Conservation (phyloP, 2,888 invertebrate genomes). For the Macrosiphum euphorbiae region DNA sequence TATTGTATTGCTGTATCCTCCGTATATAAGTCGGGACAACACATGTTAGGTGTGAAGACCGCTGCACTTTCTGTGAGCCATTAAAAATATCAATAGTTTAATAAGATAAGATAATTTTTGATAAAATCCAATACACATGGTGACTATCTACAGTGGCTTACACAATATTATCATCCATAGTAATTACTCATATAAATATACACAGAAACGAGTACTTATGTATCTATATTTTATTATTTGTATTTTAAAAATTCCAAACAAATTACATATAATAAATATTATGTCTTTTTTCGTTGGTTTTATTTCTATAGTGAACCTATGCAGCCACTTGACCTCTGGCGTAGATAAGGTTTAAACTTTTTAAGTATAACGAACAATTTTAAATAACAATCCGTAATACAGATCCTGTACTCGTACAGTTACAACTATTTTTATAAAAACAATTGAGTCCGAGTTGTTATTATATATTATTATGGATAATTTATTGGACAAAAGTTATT, state of each 20-base stretch:
- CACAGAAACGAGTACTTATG: neutral
- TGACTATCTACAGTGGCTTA: neutral
- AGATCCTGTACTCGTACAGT: neutral
- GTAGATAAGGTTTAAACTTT: neutral
- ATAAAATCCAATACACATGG: neutral
- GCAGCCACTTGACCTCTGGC: neutral
- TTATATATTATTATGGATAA: no score
- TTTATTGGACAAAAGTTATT: neutral
- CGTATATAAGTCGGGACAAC: neutral
- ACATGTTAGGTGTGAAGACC: neutral
- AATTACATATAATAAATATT: neutral
- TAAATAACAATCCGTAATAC: neutral
- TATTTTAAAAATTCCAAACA: neutral
- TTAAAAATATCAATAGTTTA: neutral
- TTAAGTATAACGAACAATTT: neutral
- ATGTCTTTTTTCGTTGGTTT: neutral
- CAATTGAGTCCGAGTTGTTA: neutral
- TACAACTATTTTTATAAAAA: neutral
- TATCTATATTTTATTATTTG: neutral
- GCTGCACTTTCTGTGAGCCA: neutral
- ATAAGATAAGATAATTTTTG: constrained; percentile 3
- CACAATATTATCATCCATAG: neutral
- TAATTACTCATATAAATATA: neutral
- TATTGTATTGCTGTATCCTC: neutral
- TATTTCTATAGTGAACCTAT: neutral